These are phyloP conservation scores for Bryconaethiops microstoma DNA, from an alignment of 2,797 vertebrate genomes.

Conservation along the genomic window DNA sequence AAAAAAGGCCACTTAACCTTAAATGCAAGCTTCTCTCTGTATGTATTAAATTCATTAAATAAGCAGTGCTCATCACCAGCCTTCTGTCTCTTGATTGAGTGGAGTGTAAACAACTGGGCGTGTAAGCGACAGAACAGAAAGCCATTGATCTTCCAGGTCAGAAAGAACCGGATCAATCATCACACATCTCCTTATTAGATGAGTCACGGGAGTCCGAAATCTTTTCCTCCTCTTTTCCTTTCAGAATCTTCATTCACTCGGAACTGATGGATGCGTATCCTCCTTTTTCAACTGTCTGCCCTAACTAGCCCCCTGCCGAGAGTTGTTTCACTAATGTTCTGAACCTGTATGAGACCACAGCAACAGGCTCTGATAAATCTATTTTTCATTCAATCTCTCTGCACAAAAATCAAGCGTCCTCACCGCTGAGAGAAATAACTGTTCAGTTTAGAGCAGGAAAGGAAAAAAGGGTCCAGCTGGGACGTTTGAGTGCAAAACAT, in stretches of 20 bases:
- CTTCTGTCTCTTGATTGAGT: constrained; percentile 21
- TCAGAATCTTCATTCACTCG: constrained; percentile 18
- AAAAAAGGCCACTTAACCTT: background rate
- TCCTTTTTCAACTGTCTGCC: constrained; percentile 49
- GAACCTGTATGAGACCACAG: constrained; percentile 12
- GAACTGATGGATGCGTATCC: constrained; percentile 31
- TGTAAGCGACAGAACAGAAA: background rate
- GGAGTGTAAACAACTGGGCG: background rate
- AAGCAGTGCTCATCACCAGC: constrained; percentile 8
- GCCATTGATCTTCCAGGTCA: constrained; percentile 18
- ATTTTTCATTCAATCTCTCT: constrained; percentile 20
- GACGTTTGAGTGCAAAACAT: constrained; percentile 17
- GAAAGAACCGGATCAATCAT: constrained; percentile 44
- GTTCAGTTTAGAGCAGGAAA: background rate
- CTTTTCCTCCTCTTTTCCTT: constrained; percentile 11
- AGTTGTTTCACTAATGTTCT: constrained; percentile 32
- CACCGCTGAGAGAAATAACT: background rate
- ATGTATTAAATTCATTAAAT: constrained; percentile 7
- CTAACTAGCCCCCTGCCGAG: constrained; percentile 46
- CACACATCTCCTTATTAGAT: constrained; percentile 36
- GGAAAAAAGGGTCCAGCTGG: background rate
- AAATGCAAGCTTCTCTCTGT: background rate
- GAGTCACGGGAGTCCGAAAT: constrained; percentile 29
- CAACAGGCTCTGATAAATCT: background rate
- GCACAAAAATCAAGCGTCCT: constrained; percentile 40